A percentile compares a stretch with the other conserved stretches of the same genome.
phyloP scores from a whole-genome alignment of 2,797 vertebrate species.

The Garrulus glandarius region DNA sequence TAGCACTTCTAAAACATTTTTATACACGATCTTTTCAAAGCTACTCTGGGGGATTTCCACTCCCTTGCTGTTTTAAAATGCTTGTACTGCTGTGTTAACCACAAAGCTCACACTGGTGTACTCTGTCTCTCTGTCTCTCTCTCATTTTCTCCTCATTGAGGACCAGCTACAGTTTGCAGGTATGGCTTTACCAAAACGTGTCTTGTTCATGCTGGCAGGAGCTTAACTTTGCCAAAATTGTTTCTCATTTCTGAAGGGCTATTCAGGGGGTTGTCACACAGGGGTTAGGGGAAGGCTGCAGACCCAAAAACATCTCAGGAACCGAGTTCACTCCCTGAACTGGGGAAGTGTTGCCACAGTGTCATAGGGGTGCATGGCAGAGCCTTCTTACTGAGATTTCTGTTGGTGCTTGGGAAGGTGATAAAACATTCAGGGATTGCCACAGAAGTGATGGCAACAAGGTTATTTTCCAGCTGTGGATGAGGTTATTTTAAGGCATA shows the following conservation, averaged over 20 bases:
- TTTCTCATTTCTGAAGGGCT: not conserved
- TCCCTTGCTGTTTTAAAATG: constrained; percentile 37
- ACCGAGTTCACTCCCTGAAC: not conserved
- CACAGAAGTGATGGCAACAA: not conserved
- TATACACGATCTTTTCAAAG: constrained; percentile 24
- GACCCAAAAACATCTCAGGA: not conserved
- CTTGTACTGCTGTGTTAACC: constrained; percentile 13
- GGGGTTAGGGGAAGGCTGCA: not conserved
- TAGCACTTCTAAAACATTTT: constrained; percentile 1
- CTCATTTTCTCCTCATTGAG: constrained; percentile 26
- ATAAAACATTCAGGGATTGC: not conserved
- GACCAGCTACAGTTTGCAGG: constrained; percentile 15
- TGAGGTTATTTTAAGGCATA: not conserved
- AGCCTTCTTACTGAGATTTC: not conserved
- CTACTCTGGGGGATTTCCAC: constrained; percentile 59
- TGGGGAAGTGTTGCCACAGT: fast-evolving
- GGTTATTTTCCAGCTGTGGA: not conserved
- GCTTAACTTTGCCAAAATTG: not conserved
- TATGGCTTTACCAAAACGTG: not conserved
- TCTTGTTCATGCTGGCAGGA: not conserved
- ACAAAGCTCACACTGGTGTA: not conserved
- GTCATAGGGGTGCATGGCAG: not conserved
- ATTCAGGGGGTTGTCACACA: not conserved
- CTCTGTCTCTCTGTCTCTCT: not conserved
- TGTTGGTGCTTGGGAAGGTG: not conserved